These are phyloP conservation scores for Ostrea edulis DNA, from an alignment of 1,140 invertebrate species.

Conservation along the genomic window DNA sequence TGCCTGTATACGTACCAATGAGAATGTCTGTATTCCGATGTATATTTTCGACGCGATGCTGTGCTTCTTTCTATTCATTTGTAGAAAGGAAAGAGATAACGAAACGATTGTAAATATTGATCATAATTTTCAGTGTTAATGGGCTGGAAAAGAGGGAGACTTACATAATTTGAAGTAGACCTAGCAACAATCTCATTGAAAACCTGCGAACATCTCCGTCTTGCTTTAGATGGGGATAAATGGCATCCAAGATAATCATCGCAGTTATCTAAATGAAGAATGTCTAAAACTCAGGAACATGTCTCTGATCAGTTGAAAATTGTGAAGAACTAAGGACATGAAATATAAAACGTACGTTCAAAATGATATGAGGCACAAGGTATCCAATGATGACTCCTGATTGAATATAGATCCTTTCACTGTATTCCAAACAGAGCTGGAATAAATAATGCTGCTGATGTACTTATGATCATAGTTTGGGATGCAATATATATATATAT, in stretches of 20 bases:
- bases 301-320: neutral
- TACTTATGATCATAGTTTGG: neutral
- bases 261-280: neutral
- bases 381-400: neutral
- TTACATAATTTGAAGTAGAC: neutral
- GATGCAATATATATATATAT: neutral
- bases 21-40: neutral
- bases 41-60: neutral
- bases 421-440: neutral
- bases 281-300: neutral
- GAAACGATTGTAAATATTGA: neutral
- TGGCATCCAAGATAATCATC: neutral
- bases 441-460: neutral
- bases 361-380: neutral
- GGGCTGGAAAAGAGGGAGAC: neutral
- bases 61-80: neutral
- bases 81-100: neutral
- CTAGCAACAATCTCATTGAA: neutral
- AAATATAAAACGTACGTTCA: neutral
- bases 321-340: neutral
- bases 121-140: neutral
- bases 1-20: neutral
- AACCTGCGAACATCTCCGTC: neutral
- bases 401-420: neutral
- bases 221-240: neutral